A percentile compares a stretch with the other conserved stretches of the same genome.
phyloP scores from a whole-genome alignment of 92 coral and sea anemone genomes.

The Micromussa lordhowensis region DNA sequence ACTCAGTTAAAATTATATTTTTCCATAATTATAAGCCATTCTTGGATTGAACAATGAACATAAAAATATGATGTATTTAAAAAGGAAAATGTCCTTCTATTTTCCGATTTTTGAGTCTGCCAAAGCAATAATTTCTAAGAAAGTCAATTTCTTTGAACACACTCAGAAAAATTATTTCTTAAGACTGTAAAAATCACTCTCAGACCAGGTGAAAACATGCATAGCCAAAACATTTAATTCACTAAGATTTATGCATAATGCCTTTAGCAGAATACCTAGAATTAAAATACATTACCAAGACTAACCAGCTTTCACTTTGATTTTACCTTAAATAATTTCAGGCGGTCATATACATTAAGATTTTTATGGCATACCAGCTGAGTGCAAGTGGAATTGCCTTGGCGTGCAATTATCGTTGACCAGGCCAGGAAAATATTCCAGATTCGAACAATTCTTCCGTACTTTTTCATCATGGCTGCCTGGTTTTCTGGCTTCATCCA shows the following conservation, averaged over 20 bases:
- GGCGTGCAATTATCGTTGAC: conserved; percentile 97
- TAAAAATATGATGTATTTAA: conserved; percentile 9
- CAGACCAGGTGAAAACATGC: neutral
- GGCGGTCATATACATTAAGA: conserved; percentile 91
- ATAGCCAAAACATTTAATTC: neutral
- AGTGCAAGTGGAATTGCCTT: conserved; percentile 95
- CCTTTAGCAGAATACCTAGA: conserved; percentile 2
- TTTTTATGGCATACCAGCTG: conserved; percentile 98
- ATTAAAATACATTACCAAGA: neutral
- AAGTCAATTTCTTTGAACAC: neutral
- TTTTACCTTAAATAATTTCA: conserved; percentile 83
- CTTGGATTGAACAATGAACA: neutral
- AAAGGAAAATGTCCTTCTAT: neutral
- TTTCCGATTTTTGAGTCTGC: neutral
- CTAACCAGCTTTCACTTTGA: conserved; percentile 42
- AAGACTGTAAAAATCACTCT: neutral
- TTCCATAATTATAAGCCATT: conserved; percentile 1
- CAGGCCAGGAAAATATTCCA: conserved; percentile 98
- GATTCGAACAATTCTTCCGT: conserved; percentile 89
- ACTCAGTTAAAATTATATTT: conserved; percentile 10
- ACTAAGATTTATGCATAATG: neutral
- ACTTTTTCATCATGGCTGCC: conserved; percentile 71
- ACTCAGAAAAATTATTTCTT: neutral
- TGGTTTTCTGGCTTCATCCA: conserved; percentile 93
- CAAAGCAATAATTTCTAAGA: neutral